These are phyloP conservation scores for Glomeris maerens DNA, from an alignment of 1,140 invertebrate species.

Conservation along the genomic window DNA sequence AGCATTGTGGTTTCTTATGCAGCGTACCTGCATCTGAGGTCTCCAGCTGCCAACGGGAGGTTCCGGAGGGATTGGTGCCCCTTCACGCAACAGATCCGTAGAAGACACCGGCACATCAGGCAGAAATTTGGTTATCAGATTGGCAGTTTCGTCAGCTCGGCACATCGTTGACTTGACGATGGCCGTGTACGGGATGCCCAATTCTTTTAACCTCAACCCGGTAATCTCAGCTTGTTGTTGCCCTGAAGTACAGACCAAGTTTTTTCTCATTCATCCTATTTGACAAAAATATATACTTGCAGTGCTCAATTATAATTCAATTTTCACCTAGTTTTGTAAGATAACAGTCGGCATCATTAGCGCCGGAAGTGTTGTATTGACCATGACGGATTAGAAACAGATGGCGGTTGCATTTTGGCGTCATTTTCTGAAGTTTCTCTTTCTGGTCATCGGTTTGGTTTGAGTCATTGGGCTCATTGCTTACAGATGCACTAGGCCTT, in stretches of 20 bases:
- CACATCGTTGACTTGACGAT: slow-evolving; percentile 84
- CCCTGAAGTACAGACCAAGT: slow-evolving; percentile 4
- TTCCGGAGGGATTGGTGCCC: slow-evolving; percentile 76
- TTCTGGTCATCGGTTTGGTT: not conserved
- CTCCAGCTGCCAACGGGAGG: slow-evolving; percentile 74
- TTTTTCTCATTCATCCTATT: not conserved
- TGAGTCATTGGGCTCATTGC: no score
- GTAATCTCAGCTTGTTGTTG: slow-evolving; percentile 10
- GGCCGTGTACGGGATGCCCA: slow-evolving; percentile 59
- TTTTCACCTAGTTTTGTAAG: slow-evolving; percentile 60
- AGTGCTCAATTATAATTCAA: not conserved
- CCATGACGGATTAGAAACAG: slow-evolving; percentile 87
- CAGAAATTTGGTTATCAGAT: slow-evolving; percentile 57
- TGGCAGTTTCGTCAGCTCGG: slow-evolving; percentile 76
- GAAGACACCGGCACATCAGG: slow-evolving; percentile 29
- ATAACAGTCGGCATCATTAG: slow-evolving; percentile 53
- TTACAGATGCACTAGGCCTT: not conserved
- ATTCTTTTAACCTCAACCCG: slow-evolving; percentile 35
- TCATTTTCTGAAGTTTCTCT: slow-evolving; percentile 26
- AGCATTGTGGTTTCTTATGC: not conserved
- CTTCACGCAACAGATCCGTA: slow-evolving; percentile 70
- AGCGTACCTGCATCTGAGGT: slow-evolving; percentile 49
- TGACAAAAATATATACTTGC: not conserved
- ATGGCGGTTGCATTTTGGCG: slow-evolving; percentile 59
- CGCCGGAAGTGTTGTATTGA: slow-evolving; percentile 66